A percentile compares a stretch with the other conserved stretches of the same genome.
Conservation (phyloP, 2,797 vertebrate genomes). For the Miichthys miiuy region DNA sequence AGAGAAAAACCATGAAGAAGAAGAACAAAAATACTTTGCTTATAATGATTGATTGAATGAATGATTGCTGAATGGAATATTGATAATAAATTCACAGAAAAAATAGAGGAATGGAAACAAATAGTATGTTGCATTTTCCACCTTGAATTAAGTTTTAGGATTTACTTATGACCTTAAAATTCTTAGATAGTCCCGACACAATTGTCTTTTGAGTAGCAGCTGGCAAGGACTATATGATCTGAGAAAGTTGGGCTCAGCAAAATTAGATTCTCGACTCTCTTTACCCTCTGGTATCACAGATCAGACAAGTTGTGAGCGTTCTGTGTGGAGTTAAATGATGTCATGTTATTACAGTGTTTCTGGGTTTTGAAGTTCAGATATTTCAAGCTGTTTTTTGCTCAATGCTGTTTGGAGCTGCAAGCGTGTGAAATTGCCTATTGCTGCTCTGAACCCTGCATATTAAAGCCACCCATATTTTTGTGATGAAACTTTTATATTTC, state of each 20-base stretch:
- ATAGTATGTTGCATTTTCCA: not conserved
- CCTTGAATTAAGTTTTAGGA: not conserved
- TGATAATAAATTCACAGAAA: not conserved
- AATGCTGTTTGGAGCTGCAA: not conserved
- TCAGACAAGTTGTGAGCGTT: not conserved
- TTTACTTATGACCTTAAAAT: not conserved
- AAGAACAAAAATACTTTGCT: slow-evolving; percentile 1
- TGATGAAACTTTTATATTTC: slow-evolving; percentile 1
- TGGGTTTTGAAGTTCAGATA: slow-evolving; percentile 1
- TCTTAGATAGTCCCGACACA: not conserved
- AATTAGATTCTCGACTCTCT: slow-evolving; percentile 3
- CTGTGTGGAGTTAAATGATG: slow-evolving; percentile 13
- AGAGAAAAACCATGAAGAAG: not conserved
- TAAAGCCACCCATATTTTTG: not conserved
- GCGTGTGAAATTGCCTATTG: slow-evolving; percentile 1
- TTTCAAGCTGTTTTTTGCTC: not conserved
- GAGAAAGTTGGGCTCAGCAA: not conserved
- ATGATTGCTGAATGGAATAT: not conserved
- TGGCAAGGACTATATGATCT: not conserved
- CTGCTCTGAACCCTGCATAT: slow-evolving; percentile 13
- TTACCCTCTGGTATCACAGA: slow-evolving; percentile 9
- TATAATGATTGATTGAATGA: too few relatives aligned
- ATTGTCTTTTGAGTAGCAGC: not conserved
- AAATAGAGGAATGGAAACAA: not conserved
- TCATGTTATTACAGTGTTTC: not conserved